Evolutionary conservation across 2,797 vertebrate species (phyloP).

Genomic region (Danio albolineatus): DNA sequence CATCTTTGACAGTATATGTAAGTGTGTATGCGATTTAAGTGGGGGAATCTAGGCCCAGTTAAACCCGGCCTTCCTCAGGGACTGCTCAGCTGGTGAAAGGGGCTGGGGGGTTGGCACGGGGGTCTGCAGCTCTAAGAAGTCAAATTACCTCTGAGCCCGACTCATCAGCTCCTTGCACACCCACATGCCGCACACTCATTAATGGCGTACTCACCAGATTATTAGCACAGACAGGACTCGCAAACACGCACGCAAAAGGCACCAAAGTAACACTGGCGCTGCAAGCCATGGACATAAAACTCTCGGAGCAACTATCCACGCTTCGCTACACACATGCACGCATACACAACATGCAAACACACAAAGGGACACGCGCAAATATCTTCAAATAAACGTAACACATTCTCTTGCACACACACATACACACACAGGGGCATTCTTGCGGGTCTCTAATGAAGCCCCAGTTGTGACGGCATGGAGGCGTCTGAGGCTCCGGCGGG

Average conservation of each 20-base stretch:
- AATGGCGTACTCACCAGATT: conserved; percentile 57
- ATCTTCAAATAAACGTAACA: conserved; percentile 73
- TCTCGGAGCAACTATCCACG: conserved; percentile 52
- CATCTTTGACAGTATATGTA: conserved; percentile 42
- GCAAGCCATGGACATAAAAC: conserved; percentile 64
- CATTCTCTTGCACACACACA: conserved; percentile 84
- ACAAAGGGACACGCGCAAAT: conserved; percentile 51
- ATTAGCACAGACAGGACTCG: conserved; percentile 80
- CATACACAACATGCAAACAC: conserved; percentile 49
- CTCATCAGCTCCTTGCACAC: conserved; percentile 80
- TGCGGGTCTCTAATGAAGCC: conserved; percentile 96
- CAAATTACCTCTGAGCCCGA: conserved; percentile 91
- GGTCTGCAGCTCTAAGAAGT: conserved; percentile 88
- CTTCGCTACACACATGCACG: conserved; percentile 47
- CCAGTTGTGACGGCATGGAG: conserved; percentile 96
- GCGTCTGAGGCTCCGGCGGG: conserved; percentile 90
- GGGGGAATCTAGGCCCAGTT: conserved; percentile 52
- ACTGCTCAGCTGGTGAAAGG: conserved; percentile 79
- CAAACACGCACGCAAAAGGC: conserved; percentile 26
- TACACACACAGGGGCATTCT: conserved; percentile 84
- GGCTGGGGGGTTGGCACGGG: conserved; percentile 81
- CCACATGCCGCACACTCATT: conserved; percentile 81
- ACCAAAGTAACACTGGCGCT: conserved; percentile 70
- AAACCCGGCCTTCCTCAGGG: conserved; percentile 39
- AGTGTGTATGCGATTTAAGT: conserved; percentile 23